Percentiles rank a stretch among this genome's conserved stretches.
phyloP scores from a whole-genome alignment of 2,888 invertebrate species.

The Andrena flavipes region DNA sequence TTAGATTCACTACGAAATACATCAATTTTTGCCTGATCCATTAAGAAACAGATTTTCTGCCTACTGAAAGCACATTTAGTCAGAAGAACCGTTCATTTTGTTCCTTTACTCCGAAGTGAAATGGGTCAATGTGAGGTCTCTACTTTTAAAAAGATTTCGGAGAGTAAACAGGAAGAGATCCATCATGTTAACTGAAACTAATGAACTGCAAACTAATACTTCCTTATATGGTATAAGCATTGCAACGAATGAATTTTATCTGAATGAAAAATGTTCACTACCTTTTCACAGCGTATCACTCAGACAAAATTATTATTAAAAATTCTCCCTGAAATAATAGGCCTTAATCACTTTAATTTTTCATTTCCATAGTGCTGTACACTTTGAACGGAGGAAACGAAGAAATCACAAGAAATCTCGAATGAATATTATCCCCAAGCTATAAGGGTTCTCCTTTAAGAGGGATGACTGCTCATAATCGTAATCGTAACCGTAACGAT shows the following conservation, averaged over 20 bases:
- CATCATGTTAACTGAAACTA: no score
- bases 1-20: neutral
- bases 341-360: neutral
- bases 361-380: neutral
- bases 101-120: no score
- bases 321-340: neutral
- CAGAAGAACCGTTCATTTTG: neutral
- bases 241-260: no score
- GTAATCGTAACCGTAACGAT: conserved; percentile 69
- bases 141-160: no score
- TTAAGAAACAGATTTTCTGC: neutral
- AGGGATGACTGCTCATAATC: conserved; percentile 61
- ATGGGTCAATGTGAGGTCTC: no score
- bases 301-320: conserved; percentile 5
- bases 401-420: conserved; percentile 30
- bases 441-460: conserved; percentile 62
- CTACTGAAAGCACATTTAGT: neutral
- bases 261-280: neutral
- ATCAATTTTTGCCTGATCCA: neutral
- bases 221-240: no score
- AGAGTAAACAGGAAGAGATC: no score
- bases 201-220: no score
- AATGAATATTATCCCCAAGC: conserved; percentile 48
- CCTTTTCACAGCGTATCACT: neutral
- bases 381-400: neutral